Evolutionary conservation across 2,113 vertebrate species (phyloP).

Genomic region (Myotis lucifugus): DNA sequence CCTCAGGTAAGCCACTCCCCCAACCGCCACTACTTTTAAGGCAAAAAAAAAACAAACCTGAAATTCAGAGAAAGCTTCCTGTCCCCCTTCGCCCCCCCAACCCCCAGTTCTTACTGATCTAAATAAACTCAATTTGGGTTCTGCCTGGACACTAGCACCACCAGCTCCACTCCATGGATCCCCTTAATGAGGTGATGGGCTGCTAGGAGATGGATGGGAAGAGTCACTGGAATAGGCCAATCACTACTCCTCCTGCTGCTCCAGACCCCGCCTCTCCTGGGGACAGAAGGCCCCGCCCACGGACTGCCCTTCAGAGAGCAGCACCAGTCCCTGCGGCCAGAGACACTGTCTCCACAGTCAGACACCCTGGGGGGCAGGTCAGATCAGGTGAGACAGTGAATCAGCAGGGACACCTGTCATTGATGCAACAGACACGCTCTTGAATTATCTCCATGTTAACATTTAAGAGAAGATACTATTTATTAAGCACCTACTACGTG

Average conservation of each 20-base stretch:
- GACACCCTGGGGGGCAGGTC: neutral
- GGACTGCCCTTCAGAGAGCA: neutral
- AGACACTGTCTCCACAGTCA: neutral
- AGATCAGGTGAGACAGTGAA: neutral
- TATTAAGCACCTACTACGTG: neutral
- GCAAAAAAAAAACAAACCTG: neutral
- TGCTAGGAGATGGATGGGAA: neutral
- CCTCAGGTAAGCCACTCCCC: conserved; percentile 35
- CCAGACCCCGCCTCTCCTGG: conserved; percentile 46
- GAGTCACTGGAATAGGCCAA: neutral
- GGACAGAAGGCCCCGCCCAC: conserved; percentile 50
- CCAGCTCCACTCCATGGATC: too few species aligned
- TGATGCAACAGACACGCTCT: neutral
- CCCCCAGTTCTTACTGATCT: neutral
- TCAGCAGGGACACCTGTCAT: rapidly evolving
- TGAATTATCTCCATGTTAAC: neutral
- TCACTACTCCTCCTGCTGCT: neutral
- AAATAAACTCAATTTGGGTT: neutral
- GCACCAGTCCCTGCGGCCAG: neutral
- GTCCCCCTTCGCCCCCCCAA: too few species aligned
- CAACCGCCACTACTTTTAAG: neutral
- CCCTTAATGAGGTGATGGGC: neutral
- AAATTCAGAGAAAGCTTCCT: neutral
- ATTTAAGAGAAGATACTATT: neutral
- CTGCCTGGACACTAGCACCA: too few species aligned